These are phyloP conservation scores for Trypoxylus dichotomus DNA, from an alignment of 1,140 invertebrate genomes.

Conservation along the genomic window DNA sequence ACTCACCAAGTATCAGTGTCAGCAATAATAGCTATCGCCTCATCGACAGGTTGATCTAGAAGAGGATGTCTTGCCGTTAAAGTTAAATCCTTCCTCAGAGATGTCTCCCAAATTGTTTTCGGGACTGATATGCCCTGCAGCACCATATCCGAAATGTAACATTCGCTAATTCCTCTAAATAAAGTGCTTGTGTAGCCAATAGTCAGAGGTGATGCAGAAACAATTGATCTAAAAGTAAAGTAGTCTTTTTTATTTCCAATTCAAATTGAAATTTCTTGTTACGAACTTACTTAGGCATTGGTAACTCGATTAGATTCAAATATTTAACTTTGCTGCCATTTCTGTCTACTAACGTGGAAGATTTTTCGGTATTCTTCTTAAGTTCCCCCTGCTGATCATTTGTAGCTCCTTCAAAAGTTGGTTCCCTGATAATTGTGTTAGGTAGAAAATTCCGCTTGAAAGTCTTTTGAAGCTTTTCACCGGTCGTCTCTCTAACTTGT, in stretches of 20 bases:
- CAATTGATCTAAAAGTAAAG: slow-evolving; percentile 4
- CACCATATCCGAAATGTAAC: slow-evolving; percentile 77
- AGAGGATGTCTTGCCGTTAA: slow-evolving; percentile 62
- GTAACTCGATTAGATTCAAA: slow-evolving; percentile 61
- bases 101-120: slow-evolving; percentile 57
- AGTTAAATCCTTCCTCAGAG: slow-evolving; percentile 58
- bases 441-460: slow-evolving; percentile 36
- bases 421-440: slow-evolving; percentile 40
- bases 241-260: not conserved
- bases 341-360: slow-evolving; percentile 13
- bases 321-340: slow-evolving; percentile 41
- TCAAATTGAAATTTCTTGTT: not conserved
- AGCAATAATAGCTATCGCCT: slow-evolving; percentile 81
- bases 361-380: not conserved
- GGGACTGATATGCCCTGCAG: slow-evolving; percentile 63
- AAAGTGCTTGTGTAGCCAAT: slow-evolving; percentile 59
- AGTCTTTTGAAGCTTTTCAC: slow-evolving; percentile 39
- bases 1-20: slow-evolving; percentile 82
- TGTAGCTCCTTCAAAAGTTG: slow-evolving; percentile 7
- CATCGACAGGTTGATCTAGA: slow-evolving; percentile 69
- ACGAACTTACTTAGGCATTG: slow-evolving; percentile 59
- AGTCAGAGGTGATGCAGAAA: slow-evolving; percentile 40
- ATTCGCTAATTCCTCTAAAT: slow-evolving; percentile 62
- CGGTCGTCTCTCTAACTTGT: slow-evolving; percentile 51
- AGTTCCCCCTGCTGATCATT: slow-evolving; percentile 29